phyloP scores from a whole-genome alignment of 2,888 invertebrate species.

The Hybos culiciformis region DNA sequence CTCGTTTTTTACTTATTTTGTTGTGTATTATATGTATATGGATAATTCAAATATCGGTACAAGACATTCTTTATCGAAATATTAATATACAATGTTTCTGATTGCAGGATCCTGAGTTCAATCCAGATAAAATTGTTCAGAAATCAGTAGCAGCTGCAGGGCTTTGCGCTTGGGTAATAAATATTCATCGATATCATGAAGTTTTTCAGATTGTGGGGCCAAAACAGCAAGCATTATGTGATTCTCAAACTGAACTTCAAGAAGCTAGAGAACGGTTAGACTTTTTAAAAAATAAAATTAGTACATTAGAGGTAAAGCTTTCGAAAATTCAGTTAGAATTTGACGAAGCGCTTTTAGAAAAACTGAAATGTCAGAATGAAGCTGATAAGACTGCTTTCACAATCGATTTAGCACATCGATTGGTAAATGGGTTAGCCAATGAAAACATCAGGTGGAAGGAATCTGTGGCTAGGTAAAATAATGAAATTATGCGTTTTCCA shows the following conservation, averaged over 20 bases:
- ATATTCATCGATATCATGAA: constrained; percentile 78
- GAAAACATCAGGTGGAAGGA: constrained; percentile 51
- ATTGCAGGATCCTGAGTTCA: constrained; percentile 70
- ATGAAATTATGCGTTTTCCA: background rate
- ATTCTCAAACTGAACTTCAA: constrained; percentile 72
- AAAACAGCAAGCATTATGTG: constrained; percentile 71
- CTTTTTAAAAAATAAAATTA: constrained; percentile 58
- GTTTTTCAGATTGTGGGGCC: constrained; percentile 89
- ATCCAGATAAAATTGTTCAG: constrained; percentile 65
- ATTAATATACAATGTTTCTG: no score
- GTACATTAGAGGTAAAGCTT: constrained; percentile 56
- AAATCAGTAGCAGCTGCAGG: constrained; percentile 91
- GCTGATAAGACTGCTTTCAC: constrained; percentile 81
- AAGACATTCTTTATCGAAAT: no score
- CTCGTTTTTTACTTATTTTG: no score
- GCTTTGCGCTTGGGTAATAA: constrained; percentile 88
- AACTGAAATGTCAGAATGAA: constrained; percentile 82
- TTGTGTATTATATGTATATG: no score
- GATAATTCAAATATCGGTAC: no score
- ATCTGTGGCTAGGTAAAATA: constrained; percentile 29
- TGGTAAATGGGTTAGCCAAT: constrained; percentile 85
- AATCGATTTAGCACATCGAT: constrained; percentile 81
- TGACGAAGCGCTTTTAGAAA: constrained; percentile 72
- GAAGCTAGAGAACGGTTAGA: constrained; percentile 69
- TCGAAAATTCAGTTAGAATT: constrained; percentile 67